These are phyloP conservation scores for Acromyrmex echinatior DNA, from an alignment of 1,140 invertebrate species.

Conservation along the genomic window DNA sequence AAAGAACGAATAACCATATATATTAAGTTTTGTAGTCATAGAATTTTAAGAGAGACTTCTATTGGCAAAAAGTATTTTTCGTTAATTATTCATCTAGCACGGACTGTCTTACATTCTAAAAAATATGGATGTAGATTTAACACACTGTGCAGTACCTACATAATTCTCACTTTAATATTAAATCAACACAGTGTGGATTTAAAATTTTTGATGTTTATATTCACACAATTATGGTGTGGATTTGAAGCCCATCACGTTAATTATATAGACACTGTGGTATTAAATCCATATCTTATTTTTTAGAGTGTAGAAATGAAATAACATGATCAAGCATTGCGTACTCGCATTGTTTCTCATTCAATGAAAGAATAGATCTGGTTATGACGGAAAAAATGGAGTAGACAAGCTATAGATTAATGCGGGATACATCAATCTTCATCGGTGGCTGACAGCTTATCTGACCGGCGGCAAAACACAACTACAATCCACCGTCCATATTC, in stretches of 20 bases:
- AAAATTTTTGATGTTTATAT: too few relatives aligned
- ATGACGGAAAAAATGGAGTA: conserved; percentile 33
- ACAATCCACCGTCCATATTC: conserved; percentile 65
- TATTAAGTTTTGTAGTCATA: conserved; percentile 2
- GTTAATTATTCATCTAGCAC: background rate
- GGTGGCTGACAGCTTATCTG: conserved; percentile 67
- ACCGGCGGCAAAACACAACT: conserved; percentile 59
- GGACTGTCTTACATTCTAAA: too few relatives aligned
- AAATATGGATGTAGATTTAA: too few relatives aligned
- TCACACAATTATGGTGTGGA: too few relatives aligned
- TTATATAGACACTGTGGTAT: too few relatives aligned
- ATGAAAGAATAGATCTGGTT: conserved; percentile 16
- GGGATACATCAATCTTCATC: conserved; percentile 77
- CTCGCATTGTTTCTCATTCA: conserved; percentile 72
- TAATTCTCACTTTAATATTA: too few relatives aligned
- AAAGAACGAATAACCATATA: background rate
- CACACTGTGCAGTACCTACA: too few relatives aligned
- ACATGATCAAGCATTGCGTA: conserved; percentile 35
- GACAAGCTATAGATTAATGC: conserved; percentile 75
- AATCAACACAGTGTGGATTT: too few relatives aligned
- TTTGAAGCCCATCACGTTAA: too few relatives aligned
- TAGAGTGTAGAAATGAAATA: background rate
- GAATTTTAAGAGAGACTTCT: background rate
- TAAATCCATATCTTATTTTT: too few relatives aligned
- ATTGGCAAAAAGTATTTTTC: background rate